Evolutionary conservation across 2,888 invertebrate species (phyloP).

Genomic region (Diaprepes abbreviatus): DNA sequence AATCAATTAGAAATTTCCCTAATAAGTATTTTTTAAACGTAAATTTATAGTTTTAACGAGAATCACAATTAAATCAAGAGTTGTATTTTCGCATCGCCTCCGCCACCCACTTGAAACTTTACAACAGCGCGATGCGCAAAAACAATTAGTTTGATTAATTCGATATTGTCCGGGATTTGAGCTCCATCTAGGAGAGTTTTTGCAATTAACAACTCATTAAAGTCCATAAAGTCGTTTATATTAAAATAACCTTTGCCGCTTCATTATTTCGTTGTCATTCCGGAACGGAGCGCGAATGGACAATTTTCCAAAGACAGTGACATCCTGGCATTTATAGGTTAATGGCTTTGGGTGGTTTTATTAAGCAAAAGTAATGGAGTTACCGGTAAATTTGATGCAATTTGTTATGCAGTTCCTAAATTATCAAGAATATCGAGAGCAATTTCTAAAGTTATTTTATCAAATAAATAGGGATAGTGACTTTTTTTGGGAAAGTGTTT

Average conservation of each 20-base stretch:
- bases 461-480: too few species aligned
- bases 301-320: conserved; percentile 17
- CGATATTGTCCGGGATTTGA: conserved; percentile 49
- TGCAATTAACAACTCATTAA: conserved; percentile 47
- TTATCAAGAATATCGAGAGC: too few species aligned
- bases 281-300: neutral
- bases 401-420: neutral
- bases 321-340: conserved; percentile 38
- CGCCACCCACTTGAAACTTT: conserved; percentile 34
- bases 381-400: too few species aligned
- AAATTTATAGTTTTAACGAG: too few species aligned
- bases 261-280: conserved; percentile 37
- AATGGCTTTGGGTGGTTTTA: conserved; percentile 11
- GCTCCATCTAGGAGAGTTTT: conserved; percentile 38
- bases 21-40: too few species aligned
- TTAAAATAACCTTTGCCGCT: conserved; percentile 46
- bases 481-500: too few species aligned
- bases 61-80: neutral
- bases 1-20: too few species aligned
- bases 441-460: too few species aligned
- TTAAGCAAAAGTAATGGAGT: neutral
- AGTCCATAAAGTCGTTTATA: conserved; percentile 45
- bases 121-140: conserved; percentile 29
- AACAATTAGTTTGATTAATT: conserved; percentile 54
- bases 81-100: neutral